phyloP scores from a whole-genome alignment of 2,797 vertebrate species.

The Spea hammondii region DNA sequence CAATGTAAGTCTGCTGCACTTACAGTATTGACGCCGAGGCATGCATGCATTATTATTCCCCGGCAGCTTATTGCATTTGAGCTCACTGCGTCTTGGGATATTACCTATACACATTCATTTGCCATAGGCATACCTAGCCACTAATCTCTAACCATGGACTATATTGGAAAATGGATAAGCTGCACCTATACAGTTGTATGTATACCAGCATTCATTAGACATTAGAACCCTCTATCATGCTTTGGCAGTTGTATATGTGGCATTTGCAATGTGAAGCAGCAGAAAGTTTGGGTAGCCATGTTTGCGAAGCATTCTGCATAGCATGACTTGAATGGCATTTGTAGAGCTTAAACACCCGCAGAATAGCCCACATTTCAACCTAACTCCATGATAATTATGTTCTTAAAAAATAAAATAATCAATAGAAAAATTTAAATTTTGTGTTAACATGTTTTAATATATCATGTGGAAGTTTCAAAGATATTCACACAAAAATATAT shows the following conservation, averaged over 20 bases:
- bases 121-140: conserved; percentile 60
- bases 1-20: conserved; percentile 81
- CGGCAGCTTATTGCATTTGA: conserved; percentile 32
- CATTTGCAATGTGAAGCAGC: conserved; percentile 52
- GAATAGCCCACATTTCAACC: not conserved
- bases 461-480: too few species aligned
- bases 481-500: too few species aligned
- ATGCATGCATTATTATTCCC: conserved; percentile 62
- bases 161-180: conserved; percentile 42
- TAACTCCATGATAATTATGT: too few species aligned
- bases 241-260: conserved; percentile 51
- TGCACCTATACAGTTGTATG: conserved; percentile 51
- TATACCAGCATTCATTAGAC: conserved; percentile 52
- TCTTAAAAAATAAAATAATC: too few species aligned
- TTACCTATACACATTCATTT: conserved; percentile 38
- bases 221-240: conserved; percentile 38
- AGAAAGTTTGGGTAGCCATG: conserved; percentile 55
- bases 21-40: conserved; percentile 67
- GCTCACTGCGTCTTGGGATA: conserved; percentile 25
- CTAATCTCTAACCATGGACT: conserved; percentile 56
- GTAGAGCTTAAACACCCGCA: conserved; percentile 1
- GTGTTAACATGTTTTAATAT: too few species aligned
- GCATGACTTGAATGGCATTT: conserved; percentile 56
- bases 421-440: too few species aligned
- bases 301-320: conserved; percentile 58